A percentile compares a stretch with the other conserved stretches of the same genome.
phyloP scores from a whole-genome alignment of 2,888 invertebrate species.

The Globia sparganii region DNA sequence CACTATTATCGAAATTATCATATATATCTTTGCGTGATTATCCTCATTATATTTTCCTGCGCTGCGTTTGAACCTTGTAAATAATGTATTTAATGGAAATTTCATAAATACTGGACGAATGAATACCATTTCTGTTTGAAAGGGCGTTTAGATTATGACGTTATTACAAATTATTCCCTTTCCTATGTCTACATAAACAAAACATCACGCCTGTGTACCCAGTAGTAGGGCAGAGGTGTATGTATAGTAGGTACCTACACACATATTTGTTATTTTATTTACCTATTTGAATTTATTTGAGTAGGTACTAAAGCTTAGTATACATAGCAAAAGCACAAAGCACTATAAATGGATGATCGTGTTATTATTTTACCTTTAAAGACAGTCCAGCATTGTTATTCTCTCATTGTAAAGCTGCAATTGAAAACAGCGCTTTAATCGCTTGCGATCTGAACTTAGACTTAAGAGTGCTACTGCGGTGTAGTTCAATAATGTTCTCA shows the following conservation, averaged over 20 bases:
- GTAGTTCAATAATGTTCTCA: slow-evolving; percentile 32
- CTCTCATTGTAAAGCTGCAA: slow-evolving; percentile 7
- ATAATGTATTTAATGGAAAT: background rate
- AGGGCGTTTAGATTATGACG: background rate
- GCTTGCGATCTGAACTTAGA: slow-evolving; percentile 15
- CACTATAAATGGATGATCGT: background rate
- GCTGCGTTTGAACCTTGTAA: slow-evolving; percentile 26
- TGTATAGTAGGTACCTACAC: background rate
- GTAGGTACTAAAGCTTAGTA: background rate
- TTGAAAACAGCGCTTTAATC: slow-evolving; percentile 20
- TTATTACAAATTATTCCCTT: slow-evolving; percentile 9
- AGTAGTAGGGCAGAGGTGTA: background rate
- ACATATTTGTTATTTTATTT: background rate
- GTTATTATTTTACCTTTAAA: background rate
- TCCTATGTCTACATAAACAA: background rate
- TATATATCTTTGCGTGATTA: slow-evolving; percentile 36
- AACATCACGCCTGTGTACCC: background rate
- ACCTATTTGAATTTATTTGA: background rate
- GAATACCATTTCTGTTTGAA: background rate
- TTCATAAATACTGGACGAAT: slow-evolving; percentile 12
- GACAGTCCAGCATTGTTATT: background rate
- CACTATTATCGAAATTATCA: slow-evolving; percentile 4
- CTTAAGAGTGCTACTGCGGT: slow-evolving; percentile 1
- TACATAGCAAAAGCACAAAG: background rate
- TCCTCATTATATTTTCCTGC: slow-evolving; percentile 11